phyloP scores from a whole-genome alignment of 2,888 invertebrate genomes.

The Craniophora ligustri region DNA sequence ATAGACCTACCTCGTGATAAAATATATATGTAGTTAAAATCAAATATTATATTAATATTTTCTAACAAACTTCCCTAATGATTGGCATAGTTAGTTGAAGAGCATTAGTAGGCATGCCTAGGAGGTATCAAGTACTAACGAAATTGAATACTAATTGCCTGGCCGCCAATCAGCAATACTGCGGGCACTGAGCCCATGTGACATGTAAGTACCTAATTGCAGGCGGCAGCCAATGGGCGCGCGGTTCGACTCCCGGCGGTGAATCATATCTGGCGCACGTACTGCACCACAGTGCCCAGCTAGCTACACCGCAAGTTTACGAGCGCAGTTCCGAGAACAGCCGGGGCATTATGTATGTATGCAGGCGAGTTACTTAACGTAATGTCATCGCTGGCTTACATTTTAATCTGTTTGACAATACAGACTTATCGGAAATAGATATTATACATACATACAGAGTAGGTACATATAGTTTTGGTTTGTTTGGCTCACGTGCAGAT shows the following conservation, averaged over 20 bases:
- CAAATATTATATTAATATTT: too few species aligned
- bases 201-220: conserved; percentile 15
- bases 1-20: too few species aligned
- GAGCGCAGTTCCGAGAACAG: conserved; percentile 29
- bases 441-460: neutral
- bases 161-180: conserved; percentile 20
- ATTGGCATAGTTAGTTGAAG: too few species aligned
- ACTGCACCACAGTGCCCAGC: neutral
- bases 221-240: conserved; percentile 34
- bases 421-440: conserved; percentile 13
- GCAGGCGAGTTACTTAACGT: conserved; percentile 32
- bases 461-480: neutral
- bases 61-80: too few species aligned
- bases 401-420: conserved; percentile 29
- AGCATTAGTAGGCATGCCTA: conserved; percentile 16
- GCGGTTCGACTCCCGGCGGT: conserved; percentile 1
- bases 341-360: conserved; percentile 29
- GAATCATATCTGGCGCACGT: neutral
- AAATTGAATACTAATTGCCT: neutral
- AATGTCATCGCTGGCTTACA: conserved; percentile 28
- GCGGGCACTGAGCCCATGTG: conserved; percentile 11
- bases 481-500: neutral
- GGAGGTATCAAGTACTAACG: neutral
- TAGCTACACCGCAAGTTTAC: neutral
- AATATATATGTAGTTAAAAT: too few species aligned